phyloP scores from a whole-genome alignment of 2,888 invertebrate genomes.

The Sycophila texana region DNA sequence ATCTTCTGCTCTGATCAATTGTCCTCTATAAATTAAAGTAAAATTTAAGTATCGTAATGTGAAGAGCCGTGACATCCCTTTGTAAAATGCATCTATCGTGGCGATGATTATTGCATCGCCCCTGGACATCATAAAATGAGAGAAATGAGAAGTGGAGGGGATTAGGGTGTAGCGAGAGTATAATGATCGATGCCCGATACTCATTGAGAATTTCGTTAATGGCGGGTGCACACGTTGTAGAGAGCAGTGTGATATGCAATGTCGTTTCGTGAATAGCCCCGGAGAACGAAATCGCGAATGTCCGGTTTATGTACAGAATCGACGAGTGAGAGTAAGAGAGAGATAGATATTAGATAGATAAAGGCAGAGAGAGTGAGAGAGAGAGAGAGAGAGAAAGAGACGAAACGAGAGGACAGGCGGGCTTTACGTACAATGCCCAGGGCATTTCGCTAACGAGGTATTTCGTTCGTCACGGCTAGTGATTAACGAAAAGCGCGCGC shows the following conservation, averaged over 20 bases:
- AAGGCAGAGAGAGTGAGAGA: not conserved
- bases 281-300: slow-evolving; percentile 16
- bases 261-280: slow-evolving; percentile 59
- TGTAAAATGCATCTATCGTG: slow-evolving; percentile 22
- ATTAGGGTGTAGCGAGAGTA: not conserved
- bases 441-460: slow-evolving; percentile 68
- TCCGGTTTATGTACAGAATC: not conserved
- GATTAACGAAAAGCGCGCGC: slow-evolving; percentile 63
- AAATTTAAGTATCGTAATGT: slow-evolving; percentile 25
- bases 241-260: slow-evolving; percentile 32
- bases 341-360: not conserved
- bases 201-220: slow-evolving; percentile 65
- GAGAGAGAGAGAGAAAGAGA: slow-evolving; percentile 5
- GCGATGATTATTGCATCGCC: slow-evolving; percentile 69
- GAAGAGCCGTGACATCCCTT: slow-evolving; percentile 1
- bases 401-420: not conserved
- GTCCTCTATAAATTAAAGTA: not conserved
- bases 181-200: slow-evolving; percentile 58
- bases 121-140: slow-evolving; percentile 63
- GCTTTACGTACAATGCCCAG: slow-evolving; percentile 43
- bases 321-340: not conserved
- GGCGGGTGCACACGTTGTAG: slow-evolving; percentile 59
- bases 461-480: slow-evolving; percentile 62
- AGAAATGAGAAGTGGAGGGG: not conserved
- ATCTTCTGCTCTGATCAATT: too few species aligned